A percentile compares a stretch with the other conserved stretches of the same genome.
These are phyloP conservation scores for Apodemia hepburni DNA, from an alignment of 2,888 invertebrate species.

Conservation along the genomic window DNA sequence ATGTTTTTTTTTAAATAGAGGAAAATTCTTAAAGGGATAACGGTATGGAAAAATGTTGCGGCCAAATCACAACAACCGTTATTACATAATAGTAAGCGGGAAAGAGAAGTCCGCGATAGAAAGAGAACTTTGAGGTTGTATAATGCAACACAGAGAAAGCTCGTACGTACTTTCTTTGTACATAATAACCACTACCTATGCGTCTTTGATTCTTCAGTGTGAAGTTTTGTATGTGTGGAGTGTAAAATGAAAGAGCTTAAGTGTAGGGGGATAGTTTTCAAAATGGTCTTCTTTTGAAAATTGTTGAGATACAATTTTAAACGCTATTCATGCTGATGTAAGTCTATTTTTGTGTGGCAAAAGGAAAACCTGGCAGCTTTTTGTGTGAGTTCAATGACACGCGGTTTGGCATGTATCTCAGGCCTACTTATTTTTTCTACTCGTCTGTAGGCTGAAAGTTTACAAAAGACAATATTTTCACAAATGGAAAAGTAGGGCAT, in stretches of 20 bases:
- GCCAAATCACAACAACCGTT: conserved; percentile 75
- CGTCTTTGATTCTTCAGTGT: conserved; percentile 43
- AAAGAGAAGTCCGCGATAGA: conserved; percentile 49
- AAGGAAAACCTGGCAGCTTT: conserved; percentile 49
- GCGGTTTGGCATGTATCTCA: conserved; percentile 65
- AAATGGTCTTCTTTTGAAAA: conserved; percentile 50
- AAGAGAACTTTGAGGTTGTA: conserved; percentile 65
- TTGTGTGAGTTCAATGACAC: conserved; percentile 70
- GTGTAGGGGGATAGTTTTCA: conserved; percentile 50
- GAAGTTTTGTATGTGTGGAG: conserved; percentile 49
- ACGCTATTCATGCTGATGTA: conserved; percentile 40
- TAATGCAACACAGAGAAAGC: conserved; percentile 77
- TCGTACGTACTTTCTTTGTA: conserved; percentile 71
- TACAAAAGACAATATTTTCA: conserved; percentile 64
- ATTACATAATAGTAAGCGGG: conserved; percentile 71
- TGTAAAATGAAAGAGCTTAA: conserved; percentile 56
- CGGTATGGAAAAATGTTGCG: conserved; percentile 73
- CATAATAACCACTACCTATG: conserved; percentile 43
- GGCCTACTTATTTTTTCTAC: conserved; percentile 65
- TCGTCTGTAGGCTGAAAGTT: conserved; percentile 44
- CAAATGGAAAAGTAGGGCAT: conserved; percentile 63
- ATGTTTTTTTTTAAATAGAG: conserved; percentile 36
- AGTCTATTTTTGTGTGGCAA: conserved; percentile 43
- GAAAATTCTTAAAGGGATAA: conserved; percentile 48
- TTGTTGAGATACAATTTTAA: conserved; percentile 43